A percentile compares a stretch with the other conserved stretches of the same genome.
Conservation (phyloP, 2,888 invertebrate genomes). For the Octonoba sinensis region DNA sequence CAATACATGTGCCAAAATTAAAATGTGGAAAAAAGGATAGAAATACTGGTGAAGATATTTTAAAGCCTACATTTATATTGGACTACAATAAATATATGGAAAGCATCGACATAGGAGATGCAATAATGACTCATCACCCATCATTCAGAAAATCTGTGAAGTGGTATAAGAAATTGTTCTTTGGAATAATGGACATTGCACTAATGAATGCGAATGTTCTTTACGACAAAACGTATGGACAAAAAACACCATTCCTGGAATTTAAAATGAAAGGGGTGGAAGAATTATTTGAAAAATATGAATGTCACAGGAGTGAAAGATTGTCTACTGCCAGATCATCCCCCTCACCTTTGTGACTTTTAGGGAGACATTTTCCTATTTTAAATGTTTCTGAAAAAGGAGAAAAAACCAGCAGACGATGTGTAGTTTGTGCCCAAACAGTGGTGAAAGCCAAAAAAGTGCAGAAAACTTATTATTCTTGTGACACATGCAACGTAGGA, state of each 20-base stretch:
- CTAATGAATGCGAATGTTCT: neutral
- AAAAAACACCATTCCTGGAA: no score
- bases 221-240: neutral
- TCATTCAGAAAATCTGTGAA: conserved; percentile 8
- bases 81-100: conserved; percentile 10
- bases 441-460: no score
- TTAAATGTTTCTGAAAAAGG: neutral
- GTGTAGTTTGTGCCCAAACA: no score
- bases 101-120: neutral
- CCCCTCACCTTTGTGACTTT: neutral
- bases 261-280: no score
- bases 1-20: neutral
- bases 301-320: neutral
- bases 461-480: no score
- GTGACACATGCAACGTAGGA: conserved; percentile 10
- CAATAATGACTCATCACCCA: conserved; percentile 4
- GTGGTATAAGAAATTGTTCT: no score
- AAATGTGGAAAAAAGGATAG: neutral
- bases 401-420: neutral
- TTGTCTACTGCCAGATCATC: neutral
- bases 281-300: neutral
- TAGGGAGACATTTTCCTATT: neutral
- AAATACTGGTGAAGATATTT: conserved; percentile 1
- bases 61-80: neutral
- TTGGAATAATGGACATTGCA: conserved; percentile 7